Conservation (phyloP, 92 coral and sea anemone genomes). For the Siderastrea siderea region DNA sequence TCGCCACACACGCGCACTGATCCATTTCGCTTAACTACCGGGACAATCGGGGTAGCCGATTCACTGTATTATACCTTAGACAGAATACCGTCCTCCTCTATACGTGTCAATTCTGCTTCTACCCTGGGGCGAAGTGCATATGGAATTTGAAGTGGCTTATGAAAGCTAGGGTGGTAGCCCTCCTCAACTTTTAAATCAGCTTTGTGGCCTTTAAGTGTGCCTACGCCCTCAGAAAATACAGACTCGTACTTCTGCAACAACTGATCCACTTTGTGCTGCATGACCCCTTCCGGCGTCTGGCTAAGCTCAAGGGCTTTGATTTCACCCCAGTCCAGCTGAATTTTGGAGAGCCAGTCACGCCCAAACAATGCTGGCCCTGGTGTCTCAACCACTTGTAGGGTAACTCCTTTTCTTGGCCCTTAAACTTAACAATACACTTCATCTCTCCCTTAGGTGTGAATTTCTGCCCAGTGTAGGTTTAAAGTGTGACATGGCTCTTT, state of each 20-base stretch:
- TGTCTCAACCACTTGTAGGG: conserved; percentile 49
- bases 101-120: neutral
- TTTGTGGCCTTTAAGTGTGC: conserved; percentile 39
- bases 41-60: too few species aligned
- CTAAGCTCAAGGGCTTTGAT: conserved; percentile 54
- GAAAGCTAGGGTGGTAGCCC: conserved; percentile 32
- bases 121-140: too few species aligned
- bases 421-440: conserved; percentile 47
- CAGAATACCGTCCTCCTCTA: conserved; percentile 32
- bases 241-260: conserved; percentile 45
- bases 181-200: conserved; percentile 42
- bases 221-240: conserved; percentile 34
- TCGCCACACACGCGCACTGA: conserved; percentile 25
- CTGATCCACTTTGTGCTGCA: conserved; percentile 38
- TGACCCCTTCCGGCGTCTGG: conserved; percentile 16
- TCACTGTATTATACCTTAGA: conserved; percentile 18
- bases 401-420: conserved; percentile 43
- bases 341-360: conserved; percentile 53
- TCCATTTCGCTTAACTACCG: conserved; percentile 18
- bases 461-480: conserved; percentile 61
- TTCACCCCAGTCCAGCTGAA: conserved; percentile 60
- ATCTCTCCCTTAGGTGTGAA: conserved; percentile 52
- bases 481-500: too few species aligned
- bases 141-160: conserved; percentile 35
- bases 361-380: conserved; percentile 54